These are phyloP conservation scores for Semnornis frantzii DNA, from an alignment of 2,113 vertebrate genomes.

Conservation along the genomic window DNA sequence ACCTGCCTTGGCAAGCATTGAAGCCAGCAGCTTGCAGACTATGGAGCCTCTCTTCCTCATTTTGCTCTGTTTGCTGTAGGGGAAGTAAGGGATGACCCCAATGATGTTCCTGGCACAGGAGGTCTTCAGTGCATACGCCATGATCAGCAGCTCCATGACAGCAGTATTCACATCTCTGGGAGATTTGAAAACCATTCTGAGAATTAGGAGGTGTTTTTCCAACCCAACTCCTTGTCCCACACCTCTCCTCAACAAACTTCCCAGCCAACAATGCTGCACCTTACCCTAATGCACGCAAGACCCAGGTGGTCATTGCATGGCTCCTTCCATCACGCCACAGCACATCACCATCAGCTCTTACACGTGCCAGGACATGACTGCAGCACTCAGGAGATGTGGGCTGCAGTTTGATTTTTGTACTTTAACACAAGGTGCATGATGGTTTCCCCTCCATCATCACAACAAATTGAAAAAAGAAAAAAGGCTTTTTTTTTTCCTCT, in stretches of 20 bases:
- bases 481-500: background rate
- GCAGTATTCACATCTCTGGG: slow-evolving; percentile 96
- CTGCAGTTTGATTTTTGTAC: background rate
- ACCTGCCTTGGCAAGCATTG: slow-evolving; percentile 97
- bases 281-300: background rate
- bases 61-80: slow-evolving; percentile 99
- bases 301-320: rapidly evolving
- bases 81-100: slow-evolving; percentile 97
- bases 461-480: background rate
- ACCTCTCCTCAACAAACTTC: background rate
- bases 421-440: background rate
- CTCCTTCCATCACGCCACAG: background rate
- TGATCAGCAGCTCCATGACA: slow-evolving; percentile 97
- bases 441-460: background rate
- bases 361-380: rapidly evolving
- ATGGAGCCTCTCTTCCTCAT: slow-evolving; percentile 98
- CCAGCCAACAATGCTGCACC: background rate
- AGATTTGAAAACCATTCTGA: background rate
- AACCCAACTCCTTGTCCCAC: background rate
- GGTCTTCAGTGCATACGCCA: slow-evolving; percentile 96
- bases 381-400: background rate
- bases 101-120: slow-evolving; percentile 97
- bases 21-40: slow-evolving; percentile 95
- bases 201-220: background rate
- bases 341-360: background rate